Conservation (phyloP, 2,797 vertebrate species). For the Sphenodon punctatus region DNA sequence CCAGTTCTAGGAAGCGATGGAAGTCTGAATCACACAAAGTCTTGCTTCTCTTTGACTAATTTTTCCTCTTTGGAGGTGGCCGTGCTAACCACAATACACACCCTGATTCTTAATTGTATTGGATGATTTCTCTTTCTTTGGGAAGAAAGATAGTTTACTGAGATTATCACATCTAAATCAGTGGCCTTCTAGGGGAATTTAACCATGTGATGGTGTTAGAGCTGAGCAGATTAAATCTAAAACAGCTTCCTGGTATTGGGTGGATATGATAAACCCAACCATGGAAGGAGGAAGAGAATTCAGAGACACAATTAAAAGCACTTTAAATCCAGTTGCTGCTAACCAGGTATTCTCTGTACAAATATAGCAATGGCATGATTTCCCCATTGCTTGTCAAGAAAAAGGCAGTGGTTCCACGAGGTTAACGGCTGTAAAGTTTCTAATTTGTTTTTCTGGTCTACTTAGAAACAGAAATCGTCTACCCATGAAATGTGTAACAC, state of each 20-base stretch:
- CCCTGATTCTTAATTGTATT: conserved; percentile 2
- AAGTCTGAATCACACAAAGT: background rate
- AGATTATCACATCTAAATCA: background rate
- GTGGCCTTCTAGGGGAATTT: conserved; percentile 1
- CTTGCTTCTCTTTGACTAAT: background rate
- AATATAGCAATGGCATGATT: background rate
- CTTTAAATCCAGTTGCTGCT: conserved; percentile 18
- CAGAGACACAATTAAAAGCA: conserved; percentile 12
- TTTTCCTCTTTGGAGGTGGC: background rate
- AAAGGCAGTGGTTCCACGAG: background rate
- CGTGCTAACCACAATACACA: background rate
- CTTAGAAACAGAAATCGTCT: conserved; percentile 5
- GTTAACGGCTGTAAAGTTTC: background rate
- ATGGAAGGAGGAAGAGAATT: conserved; percentile 35
- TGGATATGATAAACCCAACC: background rate
- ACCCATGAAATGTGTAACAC: background rate
- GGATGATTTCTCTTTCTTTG: background rate
- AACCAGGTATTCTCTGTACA: conserved; percentile 11
- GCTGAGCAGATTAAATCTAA: conserved; percentile 11
- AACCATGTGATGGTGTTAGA: background rate
- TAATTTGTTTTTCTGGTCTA: background rate
- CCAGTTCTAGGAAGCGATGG: conserved; percentile 22
- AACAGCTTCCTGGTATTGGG: background rate
- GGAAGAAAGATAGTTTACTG: conserved; percentile 17
- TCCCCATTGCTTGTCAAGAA: conserved; percentile 15